Conservation (phyloP, 2,113 vertebrate species). For the Myocastor coypus region DNA sequence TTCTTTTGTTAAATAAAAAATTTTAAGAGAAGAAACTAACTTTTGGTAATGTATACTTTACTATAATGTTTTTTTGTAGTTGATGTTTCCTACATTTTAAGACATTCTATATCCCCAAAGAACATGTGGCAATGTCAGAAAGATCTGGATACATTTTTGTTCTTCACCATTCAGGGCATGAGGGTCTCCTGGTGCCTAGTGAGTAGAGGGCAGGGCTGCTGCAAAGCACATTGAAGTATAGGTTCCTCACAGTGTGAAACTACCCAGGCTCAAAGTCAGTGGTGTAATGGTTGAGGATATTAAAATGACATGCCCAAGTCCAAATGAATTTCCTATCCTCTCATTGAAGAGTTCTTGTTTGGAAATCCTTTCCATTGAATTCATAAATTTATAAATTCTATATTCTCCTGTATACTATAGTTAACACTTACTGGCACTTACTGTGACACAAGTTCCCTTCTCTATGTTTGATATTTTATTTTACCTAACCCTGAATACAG, state of each 20-base stretch:
- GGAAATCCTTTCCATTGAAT: background rate
- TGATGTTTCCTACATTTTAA: background rate
- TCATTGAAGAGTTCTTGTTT: background rate
- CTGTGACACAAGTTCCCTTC: background rate
- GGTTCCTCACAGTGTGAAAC: background rate
- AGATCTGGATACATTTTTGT: background rate
- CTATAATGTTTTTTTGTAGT: background rate
- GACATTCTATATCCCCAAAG: background rate
- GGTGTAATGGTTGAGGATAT: background rate
- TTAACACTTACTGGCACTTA: background rate
- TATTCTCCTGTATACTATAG: background rate
- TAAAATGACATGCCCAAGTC: background rate
- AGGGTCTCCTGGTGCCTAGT: background rate
- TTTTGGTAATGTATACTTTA: background rate
- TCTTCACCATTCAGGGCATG: background rate
- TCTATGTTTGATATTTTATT: background rate
- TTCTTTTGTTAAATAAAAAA: slow-evolving; percentile 19
- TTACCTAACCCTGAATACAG: background rate
- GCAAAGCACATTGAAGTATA: background rate
- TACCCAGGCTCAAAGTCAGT: background rate
- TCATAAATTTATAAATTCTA: background rate
- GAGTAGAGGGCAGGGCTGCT: background rate
- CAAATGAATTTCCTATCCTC: background rate
- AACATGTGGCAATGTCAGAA: background rate
- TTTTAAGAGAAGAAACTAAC: background rate